These are phyloP conservation scores for fruit fly (Drosophila melanogaster) DNA, from an alignment of 1,140 invertebrate species.

Conservation along the genomic window Release_6_plus_ISO1_MT NT_033777.3:30591001-30591500, in stretches of 20 bases:
- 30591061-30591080: conserved; percentile 9
- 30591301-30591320: not conserved
- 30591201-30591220: conserved; percentile 32
- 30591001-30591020: conserved; percentile 35
- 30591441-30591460: no score
- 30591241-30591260: conserved; percentile 35
- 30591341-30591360: no score
- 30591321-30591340: not conserved
- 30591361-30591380: no score
- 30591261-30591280: conserved; percentile 12
- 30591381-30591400: no score
- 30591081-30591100: conserved; percentile 46
- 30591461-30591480: no score
- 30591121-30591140: conserved; percentile 73
- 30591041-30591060: not conserved
- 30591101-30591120: conserved; percentile 42
- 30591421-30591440: no score
- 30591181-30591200: conserved; percentile 1
- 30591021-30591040: conserved; percentile 40
- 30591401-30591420: not conserved
- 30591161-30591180: conserved; percentile 39
- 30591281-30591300: not conserved
- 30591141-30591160: conserved; percentile 63
- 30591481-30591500: not conserved
- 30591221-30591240: conserved; percentile 23